phyloP scores from a whole-genome alignment of 1,140 invertebrate species.

The Drosophila pectinifera region DNA sequence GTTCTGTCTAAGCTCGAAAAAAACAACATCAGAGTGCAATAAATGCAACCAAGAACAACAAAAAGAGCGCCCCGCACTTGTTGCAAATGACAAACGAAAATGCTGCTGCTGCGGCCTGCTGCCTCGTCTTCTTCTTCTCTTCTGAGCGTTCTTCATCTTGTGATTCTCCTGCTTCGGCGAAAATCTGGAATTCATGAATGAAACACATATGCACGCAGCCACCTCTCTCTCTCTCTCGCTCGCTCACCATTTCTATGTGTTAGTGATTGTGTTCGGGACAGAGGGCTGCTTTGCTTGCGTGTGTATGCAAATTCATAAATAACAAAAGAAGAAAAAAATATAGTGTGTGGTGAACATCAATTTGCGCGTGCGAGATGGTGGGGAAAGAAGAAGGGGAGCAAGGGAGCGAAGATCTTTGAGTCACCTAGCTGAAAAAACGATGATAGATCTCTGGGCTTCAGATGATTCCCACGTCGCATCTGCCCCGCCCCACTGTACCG shows the following conservation, averaged over 20 bases:
- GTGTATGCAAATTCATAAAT: conserved; percentile 81
- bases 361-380: conserved; percentile 26
- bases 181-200: conserved; percentile 81
- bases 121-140: conserved; percentile 15
- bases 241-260: conserved; percentile 17
- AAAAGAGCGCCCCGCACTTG: conserved; percentile 61
- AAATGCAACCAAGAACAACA: conserved; percentile 36
- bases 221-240: conserved; percentile 21
- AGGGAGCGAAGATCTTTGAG: conserved; percentile 55
- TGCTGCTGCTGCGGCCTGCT: conserved; percentile 37
- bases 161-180: conserved; percentile 32
- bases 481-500: conserved; percentile 29
- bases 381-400: background rate
- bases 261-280: conserved; percentile 30
- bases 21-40: conserved; percentile 33
- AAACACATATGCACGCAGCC: conserved; percentile 68
- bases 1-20: conserved; percentile 64
- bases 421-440: conserved; percentile 55
- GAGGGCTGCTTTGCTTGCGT: conserved; percentile 57
- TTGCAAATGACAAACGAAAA: conserved; percentile 81
- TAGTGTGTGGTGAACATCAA: conserved; percentile 45
- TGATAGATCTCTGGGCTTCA: conserved; percentile 41
- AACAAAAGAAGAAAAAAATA: conserved; percentile 42
- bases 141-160: conserved; percentile 20
- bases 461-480: conserved; percentile 44